Conservation (phyloP, 2,113 vertebrate genomes). For the Callipepla californica region DNA sequence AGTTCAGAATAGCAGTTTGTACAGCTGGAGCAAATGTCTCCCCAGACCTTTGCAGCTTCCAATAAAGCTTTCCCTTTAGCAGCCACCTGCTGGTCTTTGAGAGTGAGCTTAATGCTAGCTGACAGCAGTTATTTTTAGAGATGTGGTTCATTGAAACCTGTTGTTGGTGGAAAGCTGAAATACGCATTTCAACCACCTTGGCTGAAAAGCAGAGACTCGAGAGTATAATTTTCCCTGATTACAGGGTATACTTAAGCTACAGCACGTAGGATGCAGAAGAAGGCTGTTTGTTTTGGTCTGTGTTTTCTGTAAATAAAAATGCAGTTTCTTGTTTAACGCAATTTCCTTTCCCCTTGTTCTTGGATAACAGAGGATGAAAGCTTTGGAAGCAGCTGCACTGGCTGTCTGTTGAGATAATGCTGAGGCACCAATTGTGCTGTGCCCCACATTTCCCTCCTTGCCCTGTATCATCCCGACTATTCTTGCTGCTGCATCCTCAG, state of each 20-base stretch:
- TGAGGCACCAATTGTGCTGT: not conserved
- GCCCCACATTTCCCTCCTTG: not conserved
- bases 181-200: conserved; percentile 56
- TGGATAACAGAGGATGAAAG: not conserved
- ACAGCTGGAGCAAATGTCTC: conserved; percentile 50
- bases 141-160: conserved; percentile 68
- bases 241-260: conserved; percentile 35
- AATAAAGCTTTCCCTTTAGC: conserved; percentile 50
- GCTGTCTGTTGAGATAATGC: not conserved
- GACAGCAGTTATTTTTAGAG: conserved; percentile 70
- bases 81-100: conserved; percentile 67
- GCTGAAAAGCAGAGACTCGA: conserved; percentile 57
- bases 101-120: conserved; percentile 55
- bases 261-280: not conserved
- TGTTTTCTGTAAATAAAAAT: conserved; percentile 64
- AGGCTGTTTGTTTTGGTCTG: conserved; percentile 39
- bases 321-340: conserved; percentile 22
- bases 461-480: not conserved
- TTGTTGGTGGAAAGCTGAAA: conserved; percentile 64
- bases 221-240: conserved; percentile 72
- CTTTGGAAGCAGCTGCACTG: not conserved
- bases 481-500: not conserved
- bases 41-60: conserved; percentile 54
- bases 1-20: not conserved
- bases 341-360: not conserved